A percentile compares a stretch with the other conserved stretches of the same genome.
These are phyloP conservation scores for Anaspis maculata DNA, from an alignment of 2,888 invertebrate species.

Conservation along the genomic window DNA sequence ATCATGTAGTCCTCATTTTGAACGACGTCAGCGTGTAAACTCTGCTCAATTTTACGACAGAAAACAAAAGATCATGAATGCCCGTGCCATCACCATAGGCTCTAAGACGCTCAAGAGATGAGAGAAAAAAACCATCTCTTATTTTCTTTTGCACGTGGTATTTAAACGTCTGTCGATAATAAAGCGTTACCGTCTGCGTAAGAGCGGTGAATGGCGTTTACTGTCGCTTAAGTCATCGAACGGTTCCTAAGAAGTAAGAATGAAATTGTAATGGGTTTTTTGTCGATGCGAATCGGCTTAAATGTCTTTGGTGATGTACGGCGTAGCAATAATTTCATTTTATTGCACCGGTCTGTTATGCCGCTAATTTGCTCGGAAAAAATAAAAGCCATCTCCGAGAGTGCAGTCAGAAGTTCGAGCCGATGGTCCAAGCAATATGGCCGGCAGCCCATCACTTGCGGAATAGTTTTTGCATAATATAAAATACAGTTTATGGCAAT, in stretches of 20 bases:
- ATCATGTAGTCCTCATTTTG: no score
- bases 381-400: slow-evolving; percentile 20
- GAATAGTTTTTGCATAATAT: slow-evolving; percentile 10
- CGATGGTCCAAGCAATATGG: no score
- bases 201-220: slow-evolving; percentile 30
- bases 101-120: no score
- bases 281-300: slow-evolving; percentile 27
- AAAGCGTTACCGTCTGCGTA: slow-evolving; percentile 23
- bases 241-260: slow-evolving; percentile 19
- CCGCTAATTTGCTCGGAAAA: slow-evolving; percentile 25
- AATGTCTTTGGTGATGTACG: slow-evolving; percentile 32
- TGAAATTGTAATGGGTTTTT: slow-evolving; percentile 29
- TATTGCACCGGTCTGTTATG: slow-evolving; percentile 22
- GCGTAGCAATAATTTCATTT: slow-evolving; percentile 29
- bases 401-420: slow-evolving; percentile 9
- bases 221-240: slow-evolving; percentile 27
- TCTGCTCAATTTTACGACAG: no score
- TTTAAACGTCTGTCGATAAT: no score
- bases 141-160: no score
- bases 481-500: no score
- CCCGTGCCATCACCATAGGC: no score
- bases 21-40: no score
- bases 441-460: slow-evolving; percentile 10
- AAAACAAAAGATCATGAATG: no score
- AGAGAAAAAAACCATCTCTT: no score